phyloP scores from a whole-genome alignment of 2,113 vertebrate genomes.

The Camelus dromedarius region DNA sequence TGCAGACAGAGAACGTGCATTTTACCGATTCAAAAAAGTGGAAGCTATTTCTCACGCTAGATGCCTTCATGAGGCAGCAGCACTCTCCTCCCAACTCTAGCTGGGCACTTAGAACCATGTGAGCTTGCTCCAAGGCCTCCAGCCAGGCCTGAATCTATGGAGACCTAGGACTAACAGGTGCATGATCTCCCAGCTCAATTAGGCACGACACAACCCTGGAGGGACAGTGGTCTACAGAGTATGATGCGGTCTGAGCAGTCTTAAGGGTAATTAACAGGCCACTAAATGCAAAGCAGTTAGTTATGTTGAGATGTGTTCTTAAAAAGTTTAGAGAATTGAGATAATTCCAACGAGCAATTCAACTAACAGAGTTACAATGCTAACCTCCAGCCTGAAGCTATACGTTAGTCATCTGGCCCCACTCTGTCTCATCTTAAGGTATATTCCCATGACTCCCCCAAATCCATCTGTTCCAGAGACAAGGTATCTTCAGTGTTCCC shows the following conservation, averaged over 20 bases:
- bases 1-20: background rate
- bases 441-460: background rate
- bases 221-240: background rate
- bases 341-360: constrained; percentile 9
- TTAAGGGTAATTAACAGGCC: background rate
- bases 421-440: background rate
- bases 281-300: background rate
- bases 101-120: background rate
- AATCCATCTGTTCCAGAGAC: background rate
- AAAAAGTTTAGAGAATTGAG: background rate
- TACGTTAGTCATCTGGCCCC: background rate
- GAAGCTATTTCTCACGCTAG: background rate
- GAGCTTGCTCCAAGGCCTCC: background rate
- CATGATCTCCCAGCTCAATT: background rate
- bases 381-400: background rate
- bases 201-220: background rate
- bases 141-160: background rate
- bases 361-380: background rate
- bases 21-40: background rate
- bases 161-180: background rate
- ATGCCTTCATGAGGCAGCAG: background rate
- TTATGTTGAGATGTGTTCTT: constrained; percentile 13
- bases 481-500: background rate
- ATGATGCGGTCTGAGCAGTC: background rate
- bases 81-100: background rate